Evolutionary conservation across 2,888 invertebrate genomes (phyloP), one percentile per base, ranked within the genome.

Genomic region (Choristoneura rosaceana): DNA sequence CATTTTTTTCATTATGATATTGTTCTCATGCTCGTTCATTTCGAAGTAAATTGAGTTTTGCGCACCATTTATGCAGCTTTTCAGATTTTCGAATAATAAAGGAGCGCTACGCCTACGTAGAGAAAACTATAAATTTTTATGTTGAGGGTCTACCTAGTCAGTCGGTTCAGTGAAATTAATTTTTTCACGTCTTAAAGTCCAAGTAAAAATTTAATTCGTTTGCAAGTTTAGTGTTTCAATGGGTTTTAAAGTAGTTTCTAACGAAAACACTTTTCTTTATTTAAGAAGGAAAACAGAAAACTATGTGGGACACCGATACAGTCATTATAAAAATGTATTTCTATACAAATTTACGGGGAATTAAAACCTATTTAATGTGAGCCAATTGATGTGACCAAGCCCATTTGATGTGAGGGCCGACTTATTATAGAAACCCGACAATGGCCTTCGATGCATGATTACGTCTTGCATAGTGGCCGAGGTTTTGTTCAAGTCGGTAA

Each of bases 141-240:
- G 34, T 7, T 38, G 38, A 38, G 38, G 4, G 2, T 2, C 25
- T n/a, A 12, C 17, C 52, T 9, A 10, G 55, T 3, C 17, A 10
- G 55, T 3, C 17, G 10, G 25, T 9, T 25, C 4, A 4, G 10
- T 4, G 12, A 3, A 55, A 55, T 55, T 55, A 10, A 9, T 25
- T 55, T 15, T 17, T 55, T 75, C 76, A 75, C 76, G 77, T 77
- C 78, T 74, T 76, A 38, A 71, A 45, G 10, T 14, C 5, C n/a
- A n/a, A n/a, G n/a, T 76, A 73, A 79, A 77, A 79, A 76, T 79
- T 75, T 73, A 76, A 76, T 77, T 25, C 4, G 25, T 4, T 4
- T 25, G 4, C 4, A 12, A n/a, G n/a, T n/a, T 10, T 4, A 12
- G 55, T 25, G 12, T 25, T 25, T 55, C 25, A 25, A 25, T 10